phyloP scores from a whole-genome alignment of 2,113 vertebrate species.

The Tapirus terrestris region DNA sequence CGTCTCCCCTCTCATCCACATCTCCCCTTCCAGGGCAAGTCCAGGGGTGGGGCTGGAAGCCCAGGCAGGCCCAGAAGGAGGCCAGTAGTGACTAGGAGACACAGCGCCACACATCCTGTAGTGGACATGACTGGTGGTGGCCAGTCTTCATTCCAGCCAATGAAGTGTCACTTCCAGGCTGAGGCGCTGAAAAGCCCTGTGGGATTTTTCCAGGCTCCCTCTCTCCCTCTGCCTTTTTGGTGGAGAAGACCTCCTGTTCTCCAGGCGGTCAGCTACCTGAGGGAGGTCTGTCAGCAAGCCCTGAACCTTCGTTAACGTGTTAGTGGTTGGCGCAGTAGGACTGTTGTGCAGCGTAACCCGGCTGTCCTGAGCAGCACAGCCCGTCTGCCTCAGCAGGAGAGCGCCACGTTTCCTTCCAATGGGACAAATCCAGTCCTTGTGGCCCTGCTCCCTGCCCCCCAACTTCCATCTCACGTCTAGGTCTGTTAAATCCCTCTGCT shows the following conservation, averaged over 20 bases:
- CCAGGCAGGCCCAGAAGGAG: not conserved
- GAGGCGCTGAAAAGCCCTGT: not conserved
- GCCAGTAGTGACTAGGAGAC: not conserved
- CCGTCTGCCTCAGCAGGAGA: not conserved
- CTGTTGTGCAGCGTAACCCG: fast-evolving
- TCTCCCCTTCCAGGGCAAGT: not conserved
- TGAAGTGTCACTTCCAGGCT: not conserved
- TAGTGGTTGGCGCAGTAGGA: not conserved
- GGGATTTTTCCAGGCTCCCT: not conserved
- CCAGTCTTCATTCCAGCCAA: not conserved
- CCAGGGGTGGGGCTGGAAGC: not conserved
- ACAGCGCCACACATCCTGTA: not conserved
- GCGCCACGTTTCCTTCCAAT: not conserved
- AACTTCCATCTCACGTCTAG: not conserved
- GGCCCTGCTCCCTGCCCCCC: not conserved
- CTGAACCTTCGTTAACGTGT: not conserved
- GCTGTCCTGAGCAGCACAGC: not conserved
- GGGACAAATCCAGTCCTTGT: not conserved
- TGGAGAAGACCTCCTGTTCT: not conserved
- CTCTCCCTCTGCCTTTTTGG: not conserved
- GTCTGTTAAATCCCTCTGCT: not conserved
- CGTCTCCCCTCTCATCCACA: not conserved
- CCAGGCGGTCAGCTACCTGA: too few species aligned
- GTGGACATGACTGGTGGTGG: too few species aligned
- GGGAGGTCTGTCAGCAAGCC: not conserved